Conservation (phyloP, 37 sponge, comb jelly and placozoan species). For the Haliclona indistincta region DNA sequence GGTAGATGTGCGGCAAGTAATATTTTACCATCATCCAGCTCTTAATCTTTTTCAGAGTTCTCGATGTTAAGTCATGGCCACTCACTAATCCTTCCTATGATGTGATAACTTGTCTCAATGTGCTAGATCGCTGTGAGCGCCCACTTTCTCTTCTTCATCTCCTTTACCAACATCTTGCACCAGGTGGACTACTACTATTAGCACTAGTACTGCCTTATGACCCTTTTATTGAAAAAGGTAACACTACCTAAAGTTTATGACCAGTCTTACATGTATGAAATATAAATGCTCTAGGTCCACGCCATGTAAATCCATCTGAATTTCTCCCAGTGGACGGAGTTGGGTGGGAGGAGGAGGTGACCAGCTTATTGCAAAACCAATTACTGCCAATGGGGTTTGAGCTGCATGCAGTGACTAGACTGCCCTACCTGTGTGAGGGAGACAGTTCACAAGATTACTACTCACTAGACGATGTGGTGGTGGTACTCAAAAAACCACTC, state of each 20-base stretch:
- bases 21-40: too few species aligned
- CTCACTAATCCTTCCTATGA: constrained; percentile 19
- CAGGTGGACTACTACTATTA: constrained; percentile 42
- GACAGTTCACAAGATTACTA: constrained; percentile 38
- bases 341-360: constrained; percentile 58
- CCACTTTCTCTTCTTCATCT: constrained; percentile 51
- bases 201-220: constrained; percentile 60
- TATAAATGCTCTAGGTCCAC: constrained; percentile 32
- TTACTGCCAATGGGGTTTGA: constrained; percentile 50
- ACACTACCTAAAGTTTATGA: not conserved
- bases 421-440: constrained; percentile 78
- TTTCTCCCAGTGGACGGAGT: constrained; percentile 10
- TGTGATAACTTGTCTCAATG: constrained; percentile 67
- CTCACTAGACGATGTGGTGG: constrained; percentile 32
- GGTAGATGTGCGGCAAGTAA: too few species aligned
- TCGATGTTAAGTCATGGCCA: constrained; percentile 43
- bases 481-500: constrained; percentile 31
- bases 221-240: constrained; percentile 59
- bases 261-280: not conserved
- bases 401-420: constrained; percentile 29
- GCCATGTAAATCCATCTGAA: constrained; percentile 34
- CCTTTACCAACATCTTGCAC: constrained; percentile 21
- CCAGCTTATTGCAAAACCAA: constrained; percentile 20
- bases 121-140: constrained; percentile 68
- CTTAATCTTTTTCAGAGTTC: constrained; percentile 43